Evolutionary conservation across 2,113 vertebrate species (phyloP), one percentile per base, ranked within the genome.

Genomic region (Neolamprologus fasciatus): DNA sequence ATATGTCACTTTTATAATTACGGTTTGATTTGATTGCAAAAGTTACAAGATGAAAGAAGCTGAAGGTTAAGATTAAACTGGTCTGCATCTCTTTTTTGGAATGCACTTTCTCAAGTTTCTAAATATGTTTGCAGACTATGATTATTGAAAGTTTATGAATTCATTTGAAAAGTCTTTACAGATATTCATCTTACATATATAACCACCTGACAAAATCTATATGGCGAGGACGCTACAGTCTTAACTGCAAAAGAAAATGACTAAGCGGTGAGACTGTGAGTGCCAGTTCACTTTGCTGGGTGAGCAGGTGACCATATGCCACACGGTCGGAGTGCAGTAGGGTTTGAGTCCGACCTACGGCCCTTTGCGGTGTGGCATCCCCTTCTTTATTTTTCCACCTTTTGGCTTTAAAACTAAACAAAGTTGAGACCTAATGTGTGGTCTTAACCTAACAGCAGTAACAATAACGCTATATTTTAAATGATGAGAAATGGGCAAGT

Each of bases 41-140:
- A 47, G 14, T 76, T 10, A 28, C 42, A 17, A 50, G 26, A 76
- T 47, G 40, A 76, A 76, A 2, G 40, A 76, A 47, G 42, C 42
- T 76, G 42, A 78, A 50, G 71, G 2, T 13, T 50, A 78, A 76
- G 68, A 17, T 47, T 45, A 76, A 76, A 76, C 1, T 17, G 42
- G 23, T 50, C 42, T 31, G 71, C 0, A 76, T 76, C 14, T 45
- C 8, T 76, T 0, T 50, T 76, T 47, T 50, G 23, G 40, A 76
- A 76, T 50, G 37, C 21, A 10, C 21, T 42, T 71, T 71, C 13
- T 71, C 35, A 71, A 45, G 66, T 71, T 45, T 71, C 23, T 31
- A 47, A 0, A 45, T 28, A 10, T 11, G 23, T 76, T 5, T 47
- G 8, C 0, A 76, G 40, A 76, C 40, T 76, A 5, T 47, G 5